These are phyloP conservation scores for Aleiodes sp. DNA, from an alignment of 1,140 invertebrate genomes.

Conservation along the genomic window DNA sequence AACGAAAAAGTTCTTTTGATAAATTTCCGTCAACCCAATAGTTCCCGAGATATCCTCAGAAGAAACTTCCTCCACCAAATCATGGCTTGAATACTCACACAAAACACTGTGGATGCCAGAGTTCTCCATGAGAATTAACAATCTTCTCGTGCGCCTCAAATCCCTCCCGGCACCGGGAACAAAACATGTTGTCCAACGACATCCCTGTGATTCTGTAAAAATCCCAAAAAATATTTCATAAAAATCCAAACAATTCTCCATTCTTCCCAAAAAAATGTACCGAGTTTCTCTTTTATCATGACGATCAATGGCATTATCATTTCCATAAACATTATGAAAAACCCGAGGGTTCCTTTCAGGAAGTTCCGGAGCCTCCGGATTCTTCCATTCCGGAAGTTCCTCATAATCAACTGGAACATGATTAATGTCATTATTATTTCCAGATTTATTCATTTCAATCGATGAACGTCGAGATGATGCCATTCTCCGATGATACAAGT, in stretches of 20 bases:
- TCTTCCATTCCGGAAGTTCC: slow-evolving; percentile 37
- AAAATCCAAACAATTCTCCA: not conserved
- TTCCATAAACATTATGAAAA: slow-evolving; percentile 39
- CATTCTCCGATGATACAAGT: slow-evolving; percentile 41
- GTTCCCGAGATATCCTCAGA: too few species aligned
- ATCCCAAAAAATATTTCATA: slow-evolving; percentile 21
- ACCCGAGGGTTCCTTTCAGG: slow-evolving; percentile 24
- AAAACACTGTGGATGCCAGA: slow-evolving; percentile 99
- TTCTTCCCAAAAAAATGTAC: slow-evolving; percentile 11
- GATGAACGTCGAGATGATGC: slow-evolving; percentile 28
- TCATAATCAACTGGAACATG: slow-evolving; percentile 35
- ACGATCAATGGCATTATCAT: not conserved
- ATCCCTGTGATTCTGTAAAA: slow-evolving; percentile 76
- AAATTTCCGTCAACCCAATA: too few species aligned
- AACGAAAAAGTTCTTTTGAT: too few species aligned
- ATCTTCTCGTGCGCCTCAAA: slow-evolving; percentile 97
- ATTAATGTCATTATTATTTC: slow-evolving; percentile 5
- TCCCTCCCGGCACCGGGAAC: slow-evolving; percentile 92
- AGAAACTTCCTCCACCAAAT: too few species aligned
- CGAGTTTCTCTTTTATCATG: slow-evolving; percentile 20
- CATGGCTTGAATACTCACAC: too few species aligned
- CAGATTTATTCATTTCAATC: not conserved
- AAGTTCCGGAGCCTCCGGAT: slow-evolving; percentile 21
- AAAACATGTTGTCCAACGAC: slow-evolving; percentile 90
- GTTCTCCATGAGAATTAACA: slow-evolving; percentile 97